These are phyloP conservation scores for Bolborhynchus lineola DNA, from an alignment of 2,113 vertebrate genomes.

Conservation along the genomic window DNA sequence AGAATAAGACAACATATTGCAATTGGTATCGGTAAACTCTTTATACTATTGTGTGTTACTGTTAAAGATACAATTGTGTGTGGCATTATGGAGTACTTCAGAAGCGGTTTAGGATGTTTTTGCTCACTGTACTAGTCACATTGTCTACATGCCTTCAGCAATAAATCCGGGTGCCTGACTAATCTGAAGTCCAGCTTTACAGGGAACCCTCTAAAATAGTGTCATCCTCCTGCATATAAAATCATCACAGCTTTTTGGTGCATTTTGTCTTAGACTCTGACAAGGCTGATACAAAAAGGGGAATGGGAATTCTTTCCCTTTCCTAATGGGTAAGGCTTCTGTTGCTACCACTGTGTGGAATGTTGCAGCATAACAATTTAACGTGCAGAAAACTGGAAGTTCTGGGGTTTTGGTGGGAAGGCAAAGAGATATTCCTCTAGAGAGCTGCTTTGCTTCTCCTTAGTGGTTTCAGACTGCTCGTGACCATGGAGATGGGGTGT, in stretches of 20 bases:
- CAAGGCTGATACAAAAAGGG: background rate
- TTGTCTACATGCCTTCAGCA: background rate
- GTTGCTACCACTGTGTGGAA: background rate
- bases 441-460: background rate
- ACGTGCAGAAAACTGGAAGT: background rate
- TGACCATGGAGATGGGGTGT: background rate
- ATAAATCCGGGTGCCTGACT: background rate
- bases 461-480: background rate
- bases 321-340: background rate
- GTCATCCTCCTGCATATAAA: background rate
- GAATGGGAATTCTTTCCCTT: background rate
- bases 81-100: background rate
- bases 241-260: background rate
- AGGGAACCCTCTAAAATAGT: background rate
- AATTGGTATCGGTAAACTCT: background rate
- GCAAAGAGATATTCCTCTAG: background rate
- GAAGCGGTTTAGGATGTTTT: slow-evolving; percentile 7
- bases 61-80: slow-evolving; percentile 14
- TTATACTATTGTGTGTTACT: background rate
- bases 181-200: background rate
- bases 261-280: background rate
- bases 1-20: slow-evolving; percentile 13
- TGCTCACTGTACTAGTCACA: background rate
- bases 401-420: background rate
- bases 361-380: rapidly evolving